These are phyloP conservation scores for Ptilonorhynchus violaceus DNA, from an alignment of 2,113 vertebrate genomes.

Conservation along the genomic window DNA sequence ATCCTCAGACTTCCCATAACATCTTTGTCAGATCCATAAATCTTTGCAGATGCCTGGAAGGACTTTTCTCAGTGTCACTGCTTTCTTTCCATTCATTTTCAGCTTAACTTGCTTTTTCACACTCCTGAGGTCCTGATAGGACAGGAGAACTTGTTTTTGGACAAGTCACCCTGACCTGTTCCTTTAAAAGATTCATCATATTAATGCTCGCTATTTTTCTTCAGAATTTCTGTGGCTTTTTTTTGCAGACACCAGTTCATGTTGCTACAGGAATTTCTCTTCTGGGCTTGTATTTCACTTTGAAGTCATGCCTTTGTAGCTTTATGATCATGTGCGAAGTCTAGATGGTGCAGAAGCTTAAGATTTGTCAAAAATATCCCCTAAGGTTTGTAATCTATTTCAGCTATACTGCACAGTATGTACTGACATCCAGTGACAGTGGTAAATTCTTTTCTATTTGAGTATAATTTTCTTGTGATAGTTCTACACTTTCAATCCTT, in stretches of 20 bases:
- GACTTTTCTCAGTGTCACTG: not conserved
- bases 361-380: constrained; percentile 42
- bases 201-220: not conserved
- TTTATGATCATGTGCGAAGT: not conserved
- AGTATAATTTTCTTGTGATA: constrained; percentile 9
- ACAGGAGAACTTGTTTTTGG: not conserved
- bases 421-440: constrained; percentile 16
- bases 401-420: not conserved
- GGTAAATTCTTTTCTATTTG: constrained; percentile 16
- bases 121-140: not conserved
- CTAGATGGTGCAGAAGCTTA: constrained; percentile 14
- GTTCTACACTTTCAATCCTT: not conserved
- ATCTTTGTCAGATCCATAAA: not conserved
- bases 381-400: constrained; percentile 34
- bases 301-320: constrained; percentile 28
- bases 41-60: not conserved
- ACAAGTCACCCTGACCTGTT: not conserved
- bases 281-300: constrained; percentile 40
- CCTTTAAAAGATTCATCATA: not conserved
- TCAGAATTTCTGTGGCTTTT: not conserved
- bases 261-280: constrained; percentile 25
- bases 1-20: not conserved
- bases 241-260: not conserved
- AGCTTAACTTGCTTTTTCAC: not conserved
- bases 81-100: not conserved